phyloP scores from a whole-genome alignment of 2,797 vertebrate genomes.

The Pampus argenteus region DNA sequence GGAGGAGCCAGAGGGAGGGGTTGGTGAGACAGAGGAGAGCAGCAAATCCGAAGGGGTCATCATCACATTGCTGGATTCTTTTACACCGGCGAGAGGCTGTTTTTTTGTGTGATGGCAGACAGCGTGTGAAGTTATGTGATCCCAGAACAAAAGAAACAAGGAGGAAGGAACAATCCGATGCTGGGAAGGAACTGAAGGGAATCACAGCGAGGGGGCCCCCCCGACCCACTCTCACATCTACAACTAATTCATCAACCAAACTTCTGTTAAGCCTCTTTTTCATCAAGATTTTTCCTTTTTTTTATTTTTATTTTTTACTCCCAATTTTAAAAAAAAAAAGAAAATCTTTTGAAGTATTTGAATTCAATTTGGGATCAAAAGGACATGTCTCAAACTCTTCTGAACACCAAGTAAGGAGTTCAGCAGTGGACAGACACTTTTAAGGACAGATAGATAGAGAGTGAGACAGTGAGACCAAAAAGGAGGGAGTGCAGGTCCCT shows the following conservation, averaged over 20 bases:
- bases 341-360: constrained; percentile 9
- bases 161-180: constrained; percentile 73
- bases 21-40: constrained; percentile 79
- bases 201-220: constrained; percentile 56
- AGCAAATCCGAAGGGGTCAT: constrained; percentile 83
- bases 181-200: constrained; percentile 68
- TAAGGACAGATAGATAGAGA: constrained; percentile 11
- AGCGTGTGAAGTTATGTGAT: constrained; percentile 89
- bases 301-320: neutral
- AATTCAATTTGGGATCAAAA: constrained; percentile 22
- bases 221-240: constrained; percentile 42
- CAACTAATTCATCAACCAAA: constrained; percentile 16
- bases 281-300: neutral
- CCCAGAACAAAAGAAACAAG: constrained; percentile 82
- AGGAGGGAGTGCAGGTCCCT: constrained; percentile 34
- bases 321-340: constrained; percentile 1
- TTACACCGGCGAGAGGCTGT: constrained; percentile 78
- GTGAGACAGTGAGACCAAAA: constrained; percentile 10
- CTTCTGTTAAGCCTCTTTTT: constrained; percentile 43
- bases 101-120: constrained; percentile 72
- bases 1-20: constrained; percentile 81
- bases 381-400: constrained; percentile 17
- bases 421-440: constrained; percentile 29
- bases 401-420: neutral
- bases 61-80: constrained; percentile 87